Evolutionary conservation across 2,797 vertebrate genomes (phyloP).

Genomic region (Peromyscus attwateri): DNA sequence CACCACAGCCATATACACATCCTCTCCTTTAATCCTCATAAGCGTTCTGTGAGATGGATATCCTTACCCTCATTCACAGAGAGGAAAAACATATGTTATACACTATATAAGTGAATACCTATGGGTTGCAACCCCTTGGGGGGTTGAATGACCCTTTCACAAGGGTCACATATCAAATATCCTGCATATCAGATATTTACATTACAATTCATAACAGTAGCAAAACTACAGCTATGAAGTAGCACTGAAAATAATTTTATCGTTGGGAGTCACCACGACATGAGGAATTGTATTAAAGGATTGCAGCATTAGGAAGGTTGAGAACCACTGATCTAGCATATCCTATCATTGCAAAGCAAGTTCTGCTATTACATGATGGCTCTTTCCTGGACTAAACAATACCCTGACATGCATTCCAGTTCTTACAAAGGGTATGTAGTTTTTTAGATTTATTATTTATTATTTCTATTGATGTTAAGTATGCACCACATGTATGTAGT

Average conservation of each 20-base stretch:
- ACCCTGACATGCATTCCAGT: background rate
- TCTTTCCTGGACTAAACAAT: background rate
- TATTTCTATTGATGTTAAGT: background rate
- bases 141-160: no score
- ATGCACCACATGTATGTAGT: background rate
- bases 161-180: no score
- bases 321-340: background rate
- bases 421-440: background rate
- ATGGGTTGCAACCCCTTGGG: no score
- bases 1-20: background rate
- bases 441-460: background rate
- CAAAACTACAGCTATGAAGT: no score
- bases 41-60: conserved; percentile 2
- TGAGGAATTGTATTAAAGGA: no score
- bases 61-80: conserved; percentile 46
- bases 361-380: background rate
- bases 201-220: no score
- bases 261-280: no score
- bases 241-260: no score
- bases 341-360: background rate
- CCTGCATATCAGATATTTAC: no score
- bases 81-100: background rate
- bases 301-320: no score
- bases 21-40: conserved; percentile 29
- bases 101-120: background rate